Base-by-base conservation (phyloP, 1,140 invertebrate genomes). In the Lineus longissimus region DNA sequence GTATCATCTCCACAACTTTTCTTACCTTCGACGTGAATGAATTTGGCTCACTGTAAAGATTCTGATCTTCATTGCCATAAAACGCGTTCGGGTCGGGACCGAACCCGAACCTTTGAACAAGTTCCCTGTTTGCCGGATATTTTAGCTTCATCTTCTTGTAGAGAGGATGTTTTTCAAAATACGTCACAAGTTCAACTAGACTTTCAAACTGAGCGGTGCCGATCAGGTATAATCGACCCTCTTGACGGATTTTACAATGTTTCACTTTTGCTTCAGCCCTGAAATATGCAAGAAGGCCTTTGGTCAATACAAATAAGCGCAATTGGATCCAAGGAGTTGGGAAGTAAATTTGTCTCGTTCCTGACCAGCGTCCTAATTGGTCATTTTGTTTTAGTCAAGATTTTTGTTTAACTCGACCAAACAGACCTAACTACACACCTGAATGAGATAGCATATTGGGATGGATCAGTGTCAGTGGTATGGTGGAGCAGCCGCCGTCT, bases 221-320 rank as follows among this genome's bases (percentile, higher is more conserved):
- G 70, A 97, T 93, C 0, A 89, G 89, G 76, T 93, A 98, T 0
- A 96, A 76, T 0, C 94, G 85, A 2, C 93, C 94, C 77, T 97
- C 95, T 45, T 91, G 84, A 78, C 92, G 92, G 29, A 98, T 93
- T 57, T 92, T 86, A 81, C 95, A 98, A 77, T 97, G 95, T 76
- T 97, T 97, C 60, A 97, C 95, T 81, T 93, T 91, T 23, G 89
- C 90, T 73, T 95, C 92, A 25, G 91, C 92, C 74, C 93, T 94
- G 73, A 29, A 67, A 70, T 36, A 51, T 43, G 40, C 66, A 27
- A 63, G 23, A 6, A 36, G 41, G n/a, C 6, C 6, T n/a, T n/a
- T 25, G 17, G 7, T 13, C 9, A 13, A 25, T n/a, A 11, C 6
- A 29, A 57, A 13, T 2, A 31, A 57, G 29, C 6, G 29, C 6